Percentiles rank a stretch among this genome's conserved stretches.
These are phyloP conservation scores for human (Homo sapiens) DNA, from an alignment of 2,113 vertebrate genomes.

Conservation along the genomic window DNA sequence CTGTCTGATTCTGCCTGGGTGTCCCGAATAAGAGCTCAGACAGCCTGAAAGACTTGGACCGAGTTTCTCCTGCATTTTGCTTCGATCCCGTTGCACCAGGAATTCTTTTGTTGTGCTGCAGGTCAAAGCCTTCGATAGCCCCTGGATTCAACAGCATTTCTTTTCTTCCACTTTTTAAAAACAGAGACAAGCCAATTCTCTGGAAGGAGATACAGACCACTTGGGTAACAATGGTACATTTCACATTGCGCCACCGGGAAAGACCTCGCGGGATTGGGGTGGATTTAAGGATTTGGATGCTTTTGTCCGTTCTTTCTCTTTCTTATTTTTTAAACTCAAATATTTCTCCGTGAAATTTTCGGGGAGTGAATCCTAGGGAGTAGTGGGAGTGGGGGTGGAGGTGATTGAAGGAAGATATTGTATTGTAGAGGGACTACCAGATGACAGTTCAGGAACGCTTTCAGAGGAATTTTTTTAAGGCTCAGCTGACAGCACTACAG, in stretches of 20 bases:
- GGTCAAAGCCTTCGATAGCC: slow-evolving; percentile 5
- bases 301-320: no score
- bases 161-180: slow-evolving; percentile 28
- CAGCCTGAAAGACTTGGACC: neutral
- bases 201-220: neutral
- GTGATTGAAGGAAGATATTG: neutral
- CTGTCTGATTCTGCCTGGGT: neutral
- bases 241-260: neutral
- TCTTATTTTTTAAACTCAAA: neutral
- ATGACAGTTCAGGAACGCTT: neutral
- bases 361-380: neutral
- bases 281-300: neutral
- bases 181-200: neutral
- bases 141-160: neutral
- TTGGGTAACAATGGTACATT: neutral
- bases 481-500: neutral
- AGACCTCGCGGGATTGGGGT: neutral
- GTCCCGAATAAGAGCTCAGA: slow-evolving; percentile 7
- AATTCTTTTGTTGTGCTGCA: slow-evolving; percentile 46
- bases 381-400: neutral
- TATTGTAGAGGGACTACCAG: neutral
- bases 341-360: neutral
- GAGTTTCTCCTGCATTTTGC: slow-evolving; percentile 54
- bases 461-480: neutral
- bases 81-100: slow-evolving; percentile 67